Evolutionary conservation across 2,113 vertebrate genomes (phyloP).

Genomic region (Phoxinus phoxinus): DNA sequence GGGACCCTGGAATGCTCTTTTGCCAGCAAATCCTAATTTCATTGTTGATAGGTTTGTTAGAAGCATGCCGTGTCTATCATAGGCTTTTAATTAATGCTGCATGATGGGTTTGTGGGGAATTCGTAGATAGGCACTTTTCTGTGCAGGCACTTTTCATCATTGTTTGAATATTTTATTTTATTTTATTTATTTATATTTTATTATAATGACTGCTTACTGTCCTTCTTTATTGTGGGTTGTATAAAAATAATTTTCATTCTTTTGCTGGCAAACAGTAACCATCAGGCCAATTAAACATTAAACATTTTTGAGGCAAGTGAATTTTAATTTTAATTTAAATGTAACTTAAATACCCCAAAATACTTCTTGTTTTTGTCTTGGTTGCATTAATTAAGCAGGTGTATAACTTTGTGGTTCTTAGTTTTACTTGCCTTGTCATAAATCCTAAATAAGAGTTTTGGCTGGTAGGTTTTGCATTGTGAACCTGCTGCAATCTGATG

Average conservation of each 20-base stretch:
- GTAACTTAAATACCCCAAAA: neutral
- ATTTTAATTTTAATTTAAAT: neutral
- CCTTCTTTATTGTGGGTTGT: neutral
- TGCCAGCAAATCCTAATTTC: conserved; percentile 77
- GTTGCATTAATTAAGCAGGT: conserved; percentile 17
- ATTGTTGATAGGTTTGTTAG: conserved; percentile 77
- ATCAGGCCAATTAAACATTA: neutral
- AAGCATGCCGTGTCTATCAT: conserved; percentile 73
- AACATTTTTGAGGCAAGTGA: neutral
- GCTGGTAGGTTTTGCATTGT: conserved; percentile 39
- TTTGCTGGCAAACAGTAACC: neutral
- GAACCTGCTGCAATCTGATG: conserved; percentile 49
- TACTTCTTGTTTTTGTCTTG: neutral
- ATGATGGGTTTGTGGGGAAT: conserved; percentile 21
- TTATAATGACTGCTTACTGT: neutral
- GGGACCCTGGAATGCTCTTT: conserved; percentile 74
- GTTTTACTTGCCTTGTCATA: conserved; percentile 26
- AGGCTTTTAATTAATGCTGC: conserved; percentile 76
- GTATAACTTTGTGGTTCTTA: conserved; percentile 27
- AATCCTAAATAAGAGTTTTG: conserved; percentile 49
- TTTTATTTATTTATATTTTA: conserved; percentile 10
- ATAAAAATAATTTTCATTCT: neutral
- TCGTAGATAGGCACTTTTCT: neutral
- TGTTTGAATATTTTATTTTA: neutral
- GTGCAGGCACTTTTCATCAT: too few relatives aligned